Base-by-base conservation (phyloP, 2,113 vertebrate species). In the Esox niger region DNA sequence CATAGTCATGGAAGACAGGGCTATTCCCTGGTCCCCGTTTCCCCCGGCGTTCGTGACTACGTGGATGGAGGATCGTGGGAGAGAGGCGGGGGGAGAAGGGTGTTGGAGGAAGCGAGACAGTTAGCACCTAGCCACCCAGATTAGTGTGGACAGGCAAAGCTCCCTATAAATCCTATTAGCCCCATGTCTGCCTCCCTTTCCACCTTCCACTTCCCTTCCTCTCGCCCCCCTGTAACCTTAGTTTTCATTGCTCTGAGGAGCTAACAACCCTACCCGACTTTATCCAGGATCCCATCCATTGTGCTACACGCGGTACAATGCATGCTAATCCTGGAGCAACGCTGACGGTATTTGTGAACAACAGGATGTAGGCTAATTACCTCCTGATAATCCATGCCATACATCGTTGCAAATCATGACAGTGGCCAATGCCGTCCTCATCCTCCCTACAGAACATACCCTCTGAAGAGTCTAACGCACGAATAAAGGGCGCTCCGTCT, bases 131-230 rank as follows among this genome's bases (percentile, higher is more conserved):
- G 35, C 2, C 15, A 25, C 0, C 11, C 57, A 47, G 57, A 31
- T 58, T 32, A 23, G 20, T 46, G 26, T 7, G 43, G 47, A 54
- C 52, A 25, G 57, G 33, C 27, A 57, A 62, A 61, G 68, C 58
- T 49, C 3, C 11, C 20, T 33, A 32, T 60, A 70, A 75, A 75
- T 62, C 73, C 68, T 57, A 61, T 75, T 75, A 75, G 31, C 52
- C 23, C 62, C 25, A 10, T 56, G 62, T 65, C 73, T 65, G 30
- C 21, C 58, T 20, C 4, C 68, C 30, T n/a, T 70, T 55, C 26
- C 29, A 6, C 62, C 58, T 32, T 10, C 26, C 49, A 23, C 26
- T 32, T 27, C 43, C 62, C 13, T 15, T 7, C 23, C 62, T 25
- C 33, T 17, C 5, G 38, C n/a, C 57, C 11, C 4, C 25, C 29